phyloP scores from a whole-genome alignment of 2,113 vertebrate species.

The Macquaria australasica region DNA sequence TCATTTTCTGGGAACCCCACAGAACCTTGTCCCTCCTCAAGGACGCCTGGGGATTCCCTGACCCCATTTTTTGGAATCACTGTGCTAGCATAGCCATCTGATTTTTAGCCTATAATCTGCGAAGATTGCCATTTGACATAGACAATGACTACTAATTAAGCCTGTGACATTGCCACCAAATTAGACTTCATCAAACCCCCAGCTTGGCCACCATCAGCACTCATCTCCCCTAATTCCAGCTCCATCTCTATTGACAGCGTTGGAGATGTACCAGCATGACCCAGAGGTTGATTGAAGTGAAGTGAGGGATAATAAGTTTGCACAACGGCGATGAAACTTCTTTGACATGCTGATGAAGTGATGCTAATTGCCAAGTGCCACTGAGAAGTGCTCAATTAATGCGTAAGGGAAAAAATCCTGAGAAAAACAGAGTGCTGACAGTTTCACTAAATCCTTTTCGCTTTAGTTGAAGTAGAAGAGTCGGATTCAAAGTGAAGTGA shows the following conservation, averaged over 20 bases:
- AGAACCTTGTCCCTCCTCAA: not conserved
- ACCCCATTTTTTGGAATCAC: conserved; percentile 3
- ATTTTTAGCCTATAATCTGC: conserved; percentile 38
- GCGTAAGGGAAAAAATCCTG: not conserved
- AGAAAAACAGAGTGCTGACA: conserved; percentile 45
- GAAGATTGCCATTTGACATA: conserved; percentile 29
- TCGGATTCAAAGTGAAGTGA: conserved; percentile 28
- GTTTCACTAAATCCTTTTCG: conserved; percentile 42
- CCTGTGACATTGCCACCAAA: conserved; percentile 38
- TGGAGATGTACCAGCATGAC: conserved; percentile 56
- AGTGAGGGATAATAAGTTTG: conserved; percentile 74
- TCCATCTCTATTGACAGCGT: conserved; percentile 34
- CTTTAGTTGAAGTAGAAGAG: conserved; percentile 16
- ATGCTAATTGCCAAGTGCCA: conserved; percentile 74
- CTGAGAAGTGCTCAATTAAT: conserved; percentile 71
- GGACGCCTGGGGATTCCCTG: conserved; percentile 31
- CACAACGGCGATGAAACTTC: conserved; percentile 54
- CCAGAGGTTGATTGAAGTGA: conserved; percentile 71
- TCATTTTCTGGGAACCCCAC: not conserved
- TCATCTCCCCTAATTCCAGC: conserved; percentile 49
- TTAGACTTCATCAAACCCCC: conserved; percentile 56
- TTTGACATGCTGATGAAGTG: conserved; percentile 73
- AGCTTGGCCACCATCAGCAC: conserved; percentile 49
- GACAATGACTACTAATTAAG: conserved; percentile 61
- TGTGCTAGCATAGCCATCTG: not conserved